Percentiles rank a stretch among this genome's conserved stretches.
Evolutionary conservation across 1,140 invertebrate species (phyloP).

Genomic region (Hermatobates lingyangjiaoensis): DNA sequence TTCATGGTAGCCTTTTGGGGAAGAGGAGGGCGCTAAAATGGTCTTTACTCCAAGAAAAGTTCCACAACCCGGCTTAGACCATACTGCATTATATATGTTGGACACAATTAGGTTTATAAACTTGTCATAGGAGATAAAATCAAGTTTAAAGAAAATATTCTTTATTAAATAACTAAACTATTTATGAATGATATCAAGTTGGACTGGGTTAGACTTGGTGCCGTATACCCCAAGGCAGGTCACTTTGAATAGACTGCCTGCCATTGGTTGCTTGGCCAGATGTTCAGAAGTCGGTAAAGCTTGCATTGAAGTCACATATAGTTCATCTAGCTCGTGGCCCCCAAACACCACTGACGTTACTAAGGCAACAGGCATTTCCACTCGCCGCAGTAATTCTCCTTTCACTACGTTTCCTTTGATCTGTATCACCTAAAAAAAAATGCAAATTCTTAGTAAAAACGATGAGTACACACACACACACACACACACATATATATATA

Average conservation of each 20-base stretch:
- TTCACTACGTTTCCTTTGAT: slow-evolving; percentile 21
- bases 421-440: slow-evolving; percentile 22
- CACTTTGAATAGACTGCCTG: slow-evolving; percentile 51
- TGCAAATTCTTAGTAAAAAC: neutral
- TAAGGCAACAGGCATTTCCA: slow-evolving; percentile 25
- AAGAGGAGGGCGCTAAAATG: no score
- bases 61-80: no score
- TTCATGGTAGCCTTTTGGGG: no score
- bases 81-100: no score
- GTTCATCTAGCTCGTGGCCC: slow-evolving; percentile 29
- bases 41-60: no score
- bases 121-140: no score
- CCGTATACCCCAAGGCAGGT: slow-evolving; percentile 42
- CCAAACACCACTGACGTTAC: slow-evolving; percentile 39
- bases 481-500: no score
- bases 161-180: no score
- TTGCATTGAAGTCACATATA: slow-evolving; percentile 30
- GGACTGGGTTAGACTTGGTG: neutral
- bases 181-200: no score
- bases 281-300: slow-evolving; percentile 28
- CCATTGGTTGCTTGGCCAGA: slow-evolving; percentile 33
- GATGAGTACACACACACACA: no score
- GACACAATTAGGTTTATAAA: no score
- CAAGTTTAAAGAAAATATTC: no score
- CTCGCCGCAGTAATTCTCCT: slow-evolving; percentile 20